Percentiles rank a stretch among this genome's conserved stretches.
Evolutionary conservation across 2,888 invertebrate species (phyloP).

Genomic region (Euproctis similis): DNA sequence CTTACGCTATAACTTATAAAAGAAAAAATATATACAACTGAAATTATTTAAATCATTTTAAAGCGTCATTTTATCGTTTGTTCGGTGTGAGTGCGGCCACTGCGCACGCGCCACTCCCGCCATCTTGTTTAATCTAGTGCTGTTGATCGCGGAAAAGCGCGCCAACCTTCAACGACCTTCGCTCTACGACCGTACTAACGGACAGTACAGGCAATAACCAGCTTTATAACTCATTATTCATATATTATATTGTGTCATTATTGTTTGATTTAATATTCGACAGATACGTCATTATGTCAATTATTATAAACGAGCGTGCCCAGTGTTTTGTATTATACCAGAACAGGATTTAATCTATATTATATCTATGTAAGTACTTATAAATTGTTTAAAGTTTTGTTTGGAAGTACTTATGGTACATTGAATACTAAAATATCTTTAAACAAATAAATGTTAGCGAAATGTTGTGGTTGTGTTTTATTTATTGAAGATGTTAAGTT

Average conservation of each 20-base stretch:
- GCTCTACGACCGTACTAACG: conserved; percentile 64
- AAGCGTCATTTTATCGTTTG: conserved; percentile 48
- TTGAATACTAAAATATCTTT: too few species aligned
- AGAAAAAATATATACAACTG: too few species aligned
- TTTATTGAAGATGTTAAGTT: too few species aligned
- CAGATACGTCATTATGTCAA: conserved; percentile 21
- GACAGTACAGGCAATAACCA: conserved; percentile 31
- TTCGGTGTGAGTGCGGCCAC: conserved; percentile 48
- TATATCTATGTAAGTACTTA: too few species aligned
- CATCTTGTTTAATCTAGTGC: conserved; percentile 74
- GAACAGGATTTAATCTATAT: conserved; percentile 58
- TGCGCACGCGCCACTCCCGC: conserved; percentile 72
- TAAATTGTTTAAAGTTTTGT: too few species aligned
- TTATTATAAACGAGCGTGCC: conserved; percentile 34
- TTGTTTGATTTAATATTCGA: conserved; percentile 15
- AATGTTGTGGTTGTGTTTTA: too few species aligned
- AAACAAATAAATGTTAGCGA: too few species aligned
- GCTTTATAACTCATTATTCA: conserved; percentile 16
- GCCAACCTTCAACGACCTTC: conserved; percentile 76
- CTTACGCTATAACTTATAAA: too few species aligned
- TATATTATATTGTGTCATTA: conserved; percentile 15
- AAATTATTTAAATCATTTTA: too few species aligned
- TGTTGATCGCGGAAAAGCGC: conserved; percentile 75
- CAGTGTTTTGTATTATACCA: conserved; percentile 51
- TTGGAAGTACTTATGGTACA: too few species aligned